Conservation (phyloP, 2,888 invertebrate genomes). For the Unio pictorum region DNA sequence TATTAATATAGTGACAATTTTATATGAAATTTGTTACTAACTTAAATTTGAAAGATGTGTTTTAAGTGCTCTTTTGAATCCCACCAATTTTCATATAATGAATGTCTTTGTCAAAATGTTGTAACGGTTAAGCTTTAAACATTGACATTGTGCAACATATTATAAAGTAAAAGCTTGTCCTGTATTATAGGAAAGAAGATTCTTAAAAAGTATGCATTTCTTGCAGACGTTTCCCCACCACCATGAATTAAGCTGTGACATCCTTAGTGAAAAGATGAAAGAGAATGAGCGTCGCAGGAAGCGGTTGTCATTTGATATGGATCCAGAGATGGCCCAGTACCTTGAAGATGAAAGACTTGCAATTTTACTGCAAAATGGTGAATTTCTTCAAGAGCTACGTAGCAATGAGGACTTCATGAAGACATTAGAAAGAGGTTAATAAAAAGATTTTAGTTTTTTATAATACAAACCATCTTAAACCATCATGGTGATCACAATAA, state of each 20-base stretch:
- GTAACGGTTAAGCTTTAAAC: no score
- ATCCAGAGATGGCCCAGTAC: constrained; percentile 74
- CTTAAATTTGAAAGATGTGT: no score
- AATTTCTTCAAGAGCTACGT: constrained; percentile 88
- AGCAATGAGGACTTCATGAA: constrained; percentile 91
- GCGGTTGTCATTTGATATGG: constrained; percentile 61
- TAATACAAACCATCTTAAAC: no score
- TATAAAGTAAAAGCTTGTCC: background rate
- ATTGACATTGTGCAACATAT: no score
- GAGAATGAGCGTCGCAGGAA: constrained; percentile 72
- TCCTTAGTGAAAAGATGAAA: constrained; percentile 71
- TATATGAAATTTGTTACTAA: no score
- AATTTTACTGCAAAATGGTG: constrained; percentile 89
- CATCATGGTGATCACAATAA: no score
- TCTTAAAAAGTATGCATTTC: background rate
- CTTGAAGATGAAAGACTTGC: constrained; percentile 88
- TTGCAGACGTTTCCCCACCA: background rate
- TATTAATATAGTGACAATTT: no score
- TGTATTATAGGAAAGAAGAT: background rate
- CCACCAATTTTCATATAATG: no score
- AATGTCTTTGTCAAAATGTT: no score
- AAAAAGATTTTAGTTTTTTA: no score
- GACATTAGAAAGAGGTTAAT: constrained; percentile 82
- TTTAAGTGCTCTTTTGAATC: no score
- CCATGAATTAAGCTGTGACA: constrained; percentile 62